A percentile compares a stretch with the other conserved stretches of the same genome.
Evolutionary conservation across 2,888 invertebrate genomes (phyloP).

Genomic region (Macrosiphum euphorbiae): DNA sequence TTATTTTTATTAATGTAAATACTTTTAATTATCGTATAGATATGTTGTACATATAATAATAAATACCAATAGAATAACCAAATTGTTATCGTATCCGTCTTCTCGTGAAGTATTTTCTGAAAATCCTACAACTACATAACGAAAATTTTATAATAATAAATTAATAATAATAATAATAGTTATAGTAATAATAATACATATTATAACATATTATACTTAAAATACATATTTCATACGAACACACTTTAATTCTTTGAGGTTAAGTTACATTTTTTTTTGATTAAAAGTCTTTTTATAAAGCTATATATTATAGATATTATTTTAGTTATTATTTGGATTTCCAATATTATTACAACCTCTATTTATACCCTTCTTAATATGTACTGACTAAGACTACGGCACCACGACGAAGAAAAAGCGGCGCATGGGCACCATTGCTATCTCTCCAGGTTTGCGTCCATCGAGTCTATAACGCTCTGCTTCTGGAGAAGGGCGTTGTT

Average conservation of each 20-base stretch:
- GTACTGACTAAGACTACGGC: slow-evolving; percentile 63
- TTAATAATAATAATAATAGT: slow-evolving; percentile 46
- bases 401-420: slow-evolving; percentile 60
- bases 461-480: slow-evolving; percentile 49
- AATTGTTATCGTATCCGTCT: slow-evolving; percentile 46
- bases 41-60: slow-evolving; percentile 64
- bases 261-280: slow-evolving; percentile 55
- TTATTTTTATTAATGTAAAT: slow-evolving; percentile 59
- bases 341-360: slow-evolving; percentile 45
- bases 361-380: slow-evolving; percentile 56
- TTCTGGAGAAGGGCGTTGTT: slow-evolving; percentile 54
- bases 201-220: slow-evolving; percentile 57
- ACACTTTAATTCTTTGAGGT: slow-evolving; percentile 60
- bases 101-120: slow-evolving; percentile 36
- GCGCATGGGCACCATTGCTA: slow-evolving; percentile 63
- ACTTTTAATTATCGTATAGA: slow-evolving; percentile 62
- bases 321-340: slow-evolving; percentile 48
- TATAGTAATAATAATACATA: slow-evolving; percentile 52
- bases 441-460: slow-evolving; percentile 50
- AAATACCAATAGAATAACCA: slow-evolving; percentile 61
- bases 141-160: slow-evolving; percentile 51
- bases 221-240: slow-evolving; percentile 62
- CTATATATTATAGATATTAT: slow-evolving; percentile 28
- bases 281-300: slow-evolving; percentile 64
- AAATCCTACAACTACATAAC: slow-evolving; percentile 64